These are phyloP conservation scores for Molorchus minor DNA, from an alignment of 2,888 invertebrate genomes.

Conservation along the genomic window DNA sequence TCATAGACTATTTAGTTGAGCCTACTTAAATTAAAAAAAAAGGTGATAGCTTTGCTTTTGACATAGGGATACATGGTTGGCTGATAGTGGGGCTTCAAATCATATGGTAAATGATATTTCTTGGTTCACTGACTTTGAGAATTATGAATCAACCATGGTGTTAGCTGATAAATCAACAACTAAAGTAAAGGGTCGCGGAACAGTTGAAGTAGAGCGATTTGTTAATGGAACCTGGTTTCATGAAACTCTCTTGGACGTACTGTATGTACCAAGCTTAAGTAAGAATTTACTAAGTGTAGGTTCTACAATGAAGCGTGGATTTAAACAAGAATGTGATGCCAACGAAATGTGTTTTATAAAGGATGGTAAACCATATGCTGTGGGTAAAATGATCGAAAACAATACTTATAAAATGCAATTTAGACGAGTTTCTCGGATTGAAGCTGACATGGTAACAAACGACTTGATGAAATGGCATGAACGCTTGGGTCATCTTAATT, in stretches of 20 bases:
- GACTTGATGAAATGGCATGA: background rate
- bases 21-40: too few relatives aligned
- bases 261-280: too few relatives aligned
- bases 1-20: too few relatives aligned
- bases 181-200: too few relatives aligned
- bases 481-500: background rate
- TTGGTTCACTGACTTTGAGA: too few relatives aligned
- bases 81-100: conserved; percentile 7
- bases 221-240: background rate
- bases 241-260: background rate
- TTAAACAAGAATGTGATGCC: background rate
- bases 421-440: background rate
- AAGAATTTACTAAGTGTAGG: conserved; percentile 2
- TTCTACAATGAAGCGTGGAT: background rate
- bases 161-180: too few relatives aligned
- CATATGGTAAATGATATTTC: background rate
- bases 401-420: too few relatives aligned
- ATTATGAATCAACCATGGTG: too few relatives aligned
- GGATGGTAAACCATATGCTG: background rate
- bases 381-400: too few relatives aligned
- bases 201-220: conserved; percentile 1
- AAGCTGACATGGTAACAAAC: background rate
- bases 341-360: background rate
- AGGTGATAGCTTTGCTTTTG: too few relatives aligned
- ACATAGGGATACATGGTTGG: conserved; percentile 4